Base-by-base conservation (phyloP, 2,888 invertebrate species). In the Petrolisthes cinctipes region DNA sequence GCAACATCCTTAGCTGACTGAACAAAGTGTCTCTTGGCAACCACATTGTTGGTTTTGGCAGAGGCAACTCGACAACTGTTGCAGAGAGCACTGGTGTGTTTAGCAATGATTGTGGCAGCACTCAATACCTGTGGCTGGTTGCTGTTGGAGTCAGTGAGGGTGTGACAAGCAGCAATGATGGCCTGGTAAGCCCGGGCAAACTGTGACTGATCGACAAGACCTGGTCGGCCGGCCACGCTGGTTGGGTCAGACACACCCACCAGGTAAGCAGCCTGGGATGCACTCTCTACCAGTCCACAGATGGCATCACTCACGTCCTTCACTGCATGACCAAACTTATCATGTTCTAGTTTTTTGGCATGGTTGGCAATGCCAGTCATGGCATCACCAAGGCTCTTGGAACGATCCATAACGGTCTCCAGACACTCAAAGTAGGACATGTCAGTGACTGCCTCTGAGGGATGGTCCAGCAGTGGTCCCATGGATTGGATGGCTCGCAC, bases 1-100 rank as follows among this genome's bases (percentile, higher is more conserved):
- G 99, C 99, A 2, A 99, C 98, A 92, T 99, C 98, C 93, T 98
- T 98, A 85, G 99, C 99, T 91, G 97, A 97, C 92, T 99, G 98
- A 85, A 99, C 98, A 93, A 99, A 99, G 93, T 98, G 98, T 61
- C 98, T 94, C 93, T 99, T 99, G 86, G 98, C 98, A 4, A 96
- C 96, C 0, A 98, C 97, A 93, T 97, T 97, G 88, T 94, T 95
- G 0, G 98, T 97, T 92, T 96, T 96, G 91, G 97, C 96, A 57
- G 98, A 98, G 0, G 99, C 99, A 84, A 96, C 95, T 57, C 99
- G 95, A 92, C 99, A 99, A 71, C 98, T 97, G 92, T 98, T 98
- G 93, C 99, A 99, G 83, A 99, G 94, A 7, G 97, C 96, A 91
- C 97, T 97, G 0, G 99, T 99, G 93, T 99, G 98, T 92, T 98